A percentile compares a stretch with the other conserved stretches of the same genome.
Evolutionary conservation across 2,888 invertebrate genomes (phyloP).

Genomic region (Pyrrhosoma nymphula): DNA sequence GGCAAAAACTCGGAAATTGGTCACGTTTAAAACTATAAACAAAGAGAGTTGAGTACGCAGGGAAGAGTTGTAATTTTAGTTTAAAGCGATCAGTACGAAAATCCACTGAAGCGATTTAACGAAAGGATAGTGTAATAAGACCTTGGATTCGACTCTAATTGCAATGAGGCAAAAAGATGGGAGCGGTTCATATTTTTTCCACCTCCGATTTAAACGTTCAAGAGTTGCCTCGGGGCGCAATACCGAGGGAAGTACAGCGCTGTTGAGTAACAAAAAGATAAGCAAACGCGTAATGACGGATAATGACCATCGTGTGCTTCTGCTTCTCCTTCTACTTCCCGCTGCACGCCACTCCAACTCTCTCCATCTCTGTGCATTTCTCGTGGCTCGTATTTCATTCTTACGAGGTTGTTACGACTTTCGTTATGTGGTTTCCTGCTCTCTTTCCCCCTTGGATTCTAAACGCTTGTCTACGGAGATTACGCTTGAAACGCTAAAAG

Average conservation of each 20-base stretch:
- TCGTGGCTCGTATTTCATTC: background rate
- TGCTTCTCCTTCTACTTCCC: background rate
- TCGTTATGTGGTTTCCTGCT: background rate
- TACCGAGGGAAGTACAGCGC: background rate
- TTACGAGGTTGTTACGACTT: constrained; percentile 9
- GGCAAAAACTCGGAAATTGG: background rate
- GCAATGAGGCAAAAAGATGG: background rate
- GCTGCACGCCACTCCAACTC: background rate
- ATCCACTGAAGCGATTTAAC: background rate
- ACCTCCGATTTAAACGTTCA: background rate
- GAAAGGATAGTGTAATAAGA: background rate
- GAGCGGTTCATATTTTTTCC: background rate
- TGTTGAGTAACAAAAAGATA: background rate
- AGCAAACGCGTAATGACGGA: constrained; percentile 20
- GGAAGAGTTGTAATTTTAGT: background rate
- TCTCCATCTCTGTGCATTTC: background rate
- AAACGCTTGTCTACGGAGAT: background rate
- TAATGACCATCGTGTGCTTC: background rate
- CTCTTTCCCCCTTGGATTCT: background rate
- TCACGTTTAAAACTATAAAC: background rate
- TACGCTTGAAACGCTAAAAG: background rate
- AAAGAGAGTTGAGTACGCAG: background rate
- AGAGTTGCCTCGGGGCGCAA: background rate
- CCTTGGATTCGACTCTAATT: background rate
- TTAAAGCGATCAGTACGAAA: background rate